Evolutionary conservation across 2,888 invertebrate species (phyloP).

Genomic region (Euzophera pinguis): DNA sequence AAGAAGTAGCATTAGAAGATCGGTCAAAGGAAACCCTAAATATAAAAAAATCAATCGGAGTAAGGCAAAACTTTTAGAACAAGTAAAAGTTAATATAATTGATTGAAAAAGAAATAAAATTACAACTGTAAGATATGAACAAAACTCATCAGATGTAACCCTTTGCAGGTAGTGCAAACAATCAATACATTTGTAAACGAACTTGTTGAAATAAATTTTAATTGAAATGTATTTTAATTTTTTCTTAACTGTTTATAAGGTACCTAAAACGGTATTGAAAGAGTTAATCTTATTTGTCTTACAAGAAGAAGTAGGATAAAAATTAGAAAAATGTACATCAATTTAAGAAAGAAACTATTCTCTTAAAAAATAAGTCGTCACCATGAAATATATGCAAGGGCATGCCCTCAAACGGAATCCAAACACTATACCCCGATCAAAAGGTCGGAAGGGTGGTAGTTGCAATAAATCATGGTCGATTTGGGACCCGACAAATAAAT

Average conservation of each 20-base stretch:
- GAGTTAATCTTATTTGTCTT: no score
- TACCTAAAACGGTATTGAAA: no score
- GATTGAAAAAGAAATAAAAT: conserved; percentile 38
- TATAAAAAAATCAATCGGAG: conserved; percentile 71
- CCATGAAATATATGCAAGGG: conserved; percentile 28
- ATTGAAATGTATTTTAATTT: background rate
- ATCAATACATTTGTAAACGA: background rate
- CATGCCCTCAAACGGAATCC: conserved; percentile 24
- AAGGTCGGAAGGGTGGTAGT: conserved; percentile 26
- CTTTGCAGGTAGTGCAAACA: no score
- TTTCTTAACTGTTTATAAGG: no score
- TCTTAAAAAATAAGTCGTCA: no score
- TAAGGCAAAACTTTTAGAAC: conserved; percentile 69
- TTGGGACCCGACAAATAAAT: conserved; percentile 34
- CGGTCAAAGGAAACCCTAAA: conserved; percentile 73
- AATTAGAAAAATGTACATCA: no score
- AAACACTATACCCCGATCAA: conserved; percentile 30
- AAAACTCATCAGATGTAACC: background rate
- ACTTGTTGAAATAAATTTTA: background rate
- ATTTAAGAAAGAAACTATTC: no score
- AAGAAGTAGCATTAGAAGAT: conserved; percentile 65
- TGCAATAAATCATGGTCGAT: conserved; percentile 37
- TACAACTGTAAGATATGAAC: background rate
- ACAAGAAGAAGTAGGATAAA: no score
- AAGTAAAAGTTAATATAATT: conserved; percentile 67